phyloP scores from a whole-genome alignment of 2,888 invertebrate species.

The Tridacna gigas region DNA sequence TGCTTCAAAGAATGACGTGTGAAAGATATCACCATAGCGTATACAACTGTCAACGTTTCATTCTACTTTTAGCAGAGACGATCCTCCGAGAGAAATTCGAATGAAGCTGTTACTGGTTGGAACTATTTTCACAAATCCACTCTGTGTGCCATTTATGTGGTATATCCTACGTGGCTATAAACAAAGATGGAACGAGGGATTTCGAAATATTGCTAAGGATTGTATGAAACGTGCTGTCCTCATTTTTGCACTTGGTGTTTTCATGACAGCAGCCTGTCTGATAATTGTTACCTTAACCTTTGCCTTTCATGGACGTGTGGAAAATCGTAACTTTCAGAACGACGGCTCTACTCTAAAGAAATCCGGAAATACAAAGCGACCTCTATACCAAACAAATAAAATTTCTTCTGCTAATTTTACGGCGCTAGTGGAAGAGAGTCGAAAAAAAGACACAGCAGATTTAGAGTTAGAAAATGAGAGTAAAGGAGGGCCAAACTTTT shows the following conservation, averaged over 20 bases:
- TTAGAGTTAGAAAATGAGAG: neutral
- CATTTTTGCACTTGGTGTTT: neutral
- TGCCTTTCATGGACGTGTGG: too few species aligned
- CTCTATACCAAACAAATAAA: neutral
- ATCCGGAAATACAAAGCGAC: neutral
- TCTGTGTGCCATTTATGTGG: slow-evolving; percentile 5
- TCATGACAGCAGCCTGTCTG: neutral
- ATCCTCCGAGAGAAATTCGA: neutral
- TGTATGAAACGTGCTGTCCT: neutral
- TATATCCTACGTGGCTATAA: slow-evolving; percentile 11
- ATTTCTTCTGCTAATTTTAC: neutral
- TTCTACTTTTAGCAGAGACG: neutral
- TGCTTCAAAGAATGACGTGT: neutral
- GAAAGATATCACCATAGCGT: too few species aligned
- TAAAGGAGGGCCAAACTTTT: neutral
- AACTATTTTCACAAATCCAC: neutral
- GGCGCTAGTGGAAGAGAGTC: neutral
- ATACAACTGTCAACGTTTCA: neutral
- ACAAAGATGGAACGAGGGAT: neutral
- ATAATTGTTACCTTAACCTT: too few species aligned
- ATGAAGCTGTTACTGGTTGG: neutral
- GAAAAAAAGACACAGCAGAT: neutral
- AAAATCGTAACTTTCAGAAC: too few species aligned
- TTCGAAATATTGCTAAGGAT: neutral
- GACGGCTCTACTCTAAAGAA: too few species aligned